Base-by-base conservation (phyloP, 2,797 vertebrate genomes). In the Gobio occitaniae region DNA sequence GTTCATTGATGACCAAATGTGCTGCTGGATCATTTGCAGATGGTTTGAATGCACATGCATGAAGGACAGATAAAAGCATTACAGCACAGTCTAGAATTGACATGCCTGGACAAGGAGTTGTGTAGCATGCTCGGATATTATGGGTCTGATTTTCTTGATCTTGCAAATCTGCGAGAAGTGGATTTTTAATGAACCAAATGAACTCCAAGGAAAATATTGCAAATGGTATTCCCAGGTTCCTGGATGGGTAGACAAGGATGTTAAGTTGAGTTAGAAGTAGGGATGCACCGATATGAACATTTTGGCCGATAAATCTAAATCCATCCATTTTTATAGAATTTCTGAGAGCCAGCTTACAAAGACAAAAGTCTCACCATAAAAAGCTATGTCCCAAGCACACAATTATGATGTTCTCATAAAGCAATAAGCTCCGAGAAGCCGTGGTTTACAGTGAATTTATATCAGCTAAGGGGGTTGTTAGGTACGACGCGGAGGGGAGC, bases 1-100 rank as follows among this genome's bases (percentile, higher is more conserved):
- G 61, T 80, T 80, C 78, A 80, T 68, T 80, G 63, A 66, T 68
- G 17, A 66, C 17, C 25, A 80, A 65, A 80, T 29, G 17, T 79
- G 44, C 16, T 25, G 25, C 47, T 52, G 44, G 19, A 61, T 29
- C 54, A 77, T 77, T 79, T 38, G 25, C 6, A 80, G 63, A 50
- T 32, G 44, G 32, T 66, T 80, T 36, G 11, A 50, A n/a, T 66
- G 78, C 17, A 48, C 61, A 36, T 1, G 3, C 44, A 50, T 47
- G 19, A 21, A 36, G 29, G 41, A 29, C 29, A 56, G 32, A 19
- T 38, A 38, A 21, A 66, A 36, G 15, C 61, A 44, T 63, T 10
- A 47, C 4, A 61, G 21, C 25, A 36, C 54, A 25, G 21, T 59
- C 7, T 78, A 38, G 75, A 44, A 44, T 44, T 44, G 0, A 25